Evolutionary conservation across 92 coral and sea anemone genomes (phyloP), one percentile per base, ranked within the genome.

Genomic region (Phenganax marumi): DNA sequence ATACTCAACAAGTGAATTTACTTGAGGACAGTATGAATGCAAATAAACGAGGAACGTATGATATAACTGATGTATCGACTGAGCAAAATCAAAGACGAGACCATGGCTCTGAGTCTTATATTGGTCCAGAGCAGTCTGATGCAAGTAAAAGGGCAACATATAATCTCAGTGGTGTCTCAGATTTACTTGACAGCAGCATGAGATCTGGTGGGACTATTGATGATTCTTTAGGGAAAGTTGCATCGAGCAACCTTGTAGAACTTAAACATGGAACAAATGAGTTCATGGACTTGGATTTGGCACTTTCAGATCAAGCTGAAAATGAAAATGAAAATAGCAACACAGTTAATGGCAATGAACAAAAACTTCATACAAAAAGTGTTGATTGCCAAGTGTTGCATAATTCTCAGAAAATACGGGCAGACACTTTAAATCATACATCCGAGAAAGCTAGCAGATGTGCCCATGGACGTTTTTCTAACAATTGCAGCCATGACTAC

Each of bases 231-330:
- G 70, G 13, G 22, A 21, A 25, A 8, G 60, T 77, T 60, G 57
- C 81, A 57, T 56, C 53, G 22, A 43, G 12, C 48, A 6, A 24
- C 7, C 14, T 50, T 18, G 53, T 54, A 26, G 50, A 77, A 13
- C 24, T 19, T 18, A 84, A 84, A 8, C 85, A 87, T 16, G 81
- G 83, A 25, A 88, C 90, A 57, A 87, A 87, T 77, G 82, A 90
- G 3, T 62, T 89, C n/a, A 64, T 78, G 6, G 64, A 52, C 48
- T 12, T 7, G 18, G 26, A 74, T 74, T 25, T 52, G 43, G 62
- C 13, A 16, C 49, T 16, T 6, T 12, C 52, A 50, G 22, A 19
- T 3, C 78, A 52, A 66, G 22, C n/a, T 26, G 64, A 50, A 50
- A 39, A 66, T 17, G 21, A 68, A 13, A 51, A 0, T 8, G n/a